Conservation (phyloP, 2,888 invertebrate species). For the Clanis bilineata region DNA sequence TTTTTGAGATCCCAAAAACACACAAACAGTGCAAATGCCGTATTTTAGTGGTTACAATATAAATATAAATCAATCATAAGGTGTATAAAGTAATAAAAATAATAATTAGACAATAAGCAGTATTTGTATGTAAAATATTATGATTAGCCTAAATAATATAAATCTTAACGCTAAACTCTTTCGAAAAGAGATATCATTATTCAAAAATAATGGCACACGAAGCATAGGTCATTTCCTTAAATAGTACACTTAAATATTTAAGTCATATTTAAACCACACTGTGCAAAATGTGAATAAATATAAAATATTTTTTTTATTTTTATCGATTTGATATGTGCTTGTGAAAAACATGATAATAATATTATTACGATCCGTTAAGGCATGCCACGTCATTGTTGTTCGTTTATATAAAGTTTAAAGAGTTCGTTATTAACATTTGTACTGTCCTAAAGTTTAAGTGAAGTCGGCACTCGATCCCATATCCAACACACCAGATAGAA, state of each 20-base stretch:
- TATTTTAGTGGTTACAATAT: constrained; percentile 39
- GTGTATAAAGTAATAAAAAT: constrained; percentile 35
- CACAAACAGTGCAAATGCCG: constrained; percentile 70
- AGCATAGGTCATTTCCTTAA: constrained; percentile 65
- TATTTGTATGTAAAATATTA: constrained; percentile 21
- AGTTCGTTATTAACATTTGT: constrained; percentile 35
- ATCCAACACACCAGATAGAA: constrained; percentile 21
- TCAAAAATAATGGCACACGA: constrained; percentile 69
- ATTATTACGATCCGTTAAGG: constrained; percentile 57
- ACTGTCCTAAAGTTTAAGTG: constrained; percentile 33
- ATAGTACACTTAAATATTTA: constrained; percentile 32
- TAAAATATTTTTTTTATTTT: constrained; percentile 49
- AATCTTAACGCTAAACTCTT: constrained; percentile 42
- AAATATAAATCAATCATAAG: constrained; percentile 32
- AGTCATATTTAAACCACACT: constrained; percentile 37
- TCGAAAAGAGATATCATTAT: constrained; percentile 33
- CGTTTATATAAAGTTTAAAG: constrained; percentile 26
- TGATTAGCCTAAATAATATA: constrained; percentile 29
- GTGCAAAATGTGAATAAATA: constrained; percentile 50
- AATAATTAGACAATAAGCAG: constrained; percentile 34
- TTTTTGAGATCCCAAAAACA: constrained; percentile 83
- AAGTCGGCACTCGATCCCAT: constrained; percentile 28
- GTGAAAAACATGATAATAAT: constrained; percentile 46
- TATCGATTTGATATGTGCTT: constrained; percentile 58
- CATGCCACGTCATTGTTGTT: constrained; percentile 61